Evolutionary conservation across 2,113 vertebrate species (phyloP), one percentile per base, ranked within the genome.

Genomic region (Uropsilus gracilis): DNA sequence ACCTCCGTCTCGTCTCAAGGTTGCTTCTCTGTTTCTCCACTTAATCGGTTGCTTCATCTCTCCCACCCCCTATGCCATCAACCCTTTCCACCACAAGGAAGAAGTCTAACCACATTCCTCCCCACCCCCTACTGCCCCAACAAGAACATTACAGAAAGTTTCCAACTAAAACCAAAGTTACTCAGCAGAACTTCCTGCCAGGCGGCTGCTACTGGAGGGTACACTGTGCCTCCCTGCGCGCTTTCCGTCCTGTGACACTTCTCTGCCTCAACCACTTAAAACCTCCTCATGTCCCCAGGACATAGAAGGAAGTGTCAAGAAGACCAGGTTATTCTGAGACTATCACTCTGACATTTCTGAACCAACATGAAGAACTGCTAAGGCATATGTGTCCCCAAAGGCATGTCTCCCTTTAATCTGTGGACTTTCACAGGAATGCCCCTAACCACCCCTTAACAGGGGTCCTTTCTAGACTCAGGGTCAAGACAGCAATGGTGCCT

Each of bases 111-210:
- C 82, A 28, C 73, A 94, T 9, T 32, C 77, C 24, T 37, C 53
- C 7, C 0, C 68, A 11, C 57, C 69, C 57, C 55, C 76, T 39
- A 1, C 77, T 11, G 75, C 82, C 63, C 11, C 0, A 1, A 76
- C 50, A 69, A 91, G 81, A 78, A 48, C 86, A 30, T 9, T 63
- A 88, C 30, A 20, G 42, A 83, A 89, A 53, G 55, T 72, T 95
- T 96, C 95, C 80, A 83, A 22, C 57, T 42, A 75, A 93, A 77
- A 85, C 95, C 94, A 48, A n/a, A 84, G 84, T 85, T 30, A 34
- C 81, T 85, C 94, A 91, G 90, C 84, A 83, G 73, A 82, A 61
- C 90, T 96, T 97, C 95, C 94, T 91, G 92, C 85, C 83, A 12
- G 61, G 81, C 92, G 26, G 78, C 10, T 0, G 5, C n/a, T 18